phyloP scores from a whole-genome alignment of 2,113 vertebrate species.

The Burhinus oedicnemus region DNA sequence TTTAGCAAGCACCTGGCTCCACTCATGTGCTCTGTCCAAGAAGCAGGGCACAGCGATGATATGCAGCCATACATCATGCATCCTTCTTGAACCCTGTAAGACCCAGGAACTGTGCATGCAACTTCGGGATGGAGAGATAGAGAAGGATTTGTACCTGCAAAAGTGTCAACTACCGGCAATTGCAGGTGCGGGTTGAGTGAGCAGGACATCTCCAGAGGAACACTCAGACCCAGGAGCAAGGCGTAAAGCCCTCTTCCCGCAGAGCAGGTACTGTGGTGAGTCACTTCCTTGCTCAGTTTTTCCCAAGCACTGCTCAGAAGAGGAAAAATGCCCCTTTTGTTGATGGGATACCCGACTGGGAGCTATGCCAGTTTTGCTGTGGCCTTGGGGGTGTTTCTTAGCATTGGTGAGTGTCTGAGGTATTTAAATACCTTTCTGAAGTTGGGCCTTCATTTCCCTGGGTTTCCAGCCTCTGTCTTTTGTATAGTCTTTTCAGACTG shows the following conservation, averaged over 20 bases:
- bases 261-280: background rate
- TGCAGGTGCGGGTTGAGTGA: background rate
- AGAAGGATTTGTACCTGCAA: background rate
- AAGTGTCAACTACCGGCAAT: background rate
- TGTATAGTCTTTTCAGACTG: background rate
- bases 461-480: background rate
- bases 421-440: conserved; percentile 2
- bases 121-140: background rate
- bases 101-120: background rate
- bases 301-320: conserved; percentile 8
- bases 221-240: background rate
- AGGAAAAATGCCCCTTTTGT: conserved; percentile 4
- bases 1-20: background rate
- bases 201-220: background rate
- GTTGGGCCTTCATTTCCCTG: background rate
- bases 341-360: background rate
- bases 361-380: conserved; percentile 28
- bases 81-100: background rate
- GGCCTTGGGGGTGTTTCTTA: background rate
- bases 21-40: background rate
- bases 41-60: background rate
- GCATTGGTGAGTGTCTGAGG: background rate
- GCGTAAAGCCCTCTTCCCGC: background rate
- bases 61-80: background rate
- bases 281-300: conserved; percentile 10